Evolutionary conservation across 1,140 invertebrate species (phyloP).

Genomic region (Amphibalanus amphitrite): DNA sequence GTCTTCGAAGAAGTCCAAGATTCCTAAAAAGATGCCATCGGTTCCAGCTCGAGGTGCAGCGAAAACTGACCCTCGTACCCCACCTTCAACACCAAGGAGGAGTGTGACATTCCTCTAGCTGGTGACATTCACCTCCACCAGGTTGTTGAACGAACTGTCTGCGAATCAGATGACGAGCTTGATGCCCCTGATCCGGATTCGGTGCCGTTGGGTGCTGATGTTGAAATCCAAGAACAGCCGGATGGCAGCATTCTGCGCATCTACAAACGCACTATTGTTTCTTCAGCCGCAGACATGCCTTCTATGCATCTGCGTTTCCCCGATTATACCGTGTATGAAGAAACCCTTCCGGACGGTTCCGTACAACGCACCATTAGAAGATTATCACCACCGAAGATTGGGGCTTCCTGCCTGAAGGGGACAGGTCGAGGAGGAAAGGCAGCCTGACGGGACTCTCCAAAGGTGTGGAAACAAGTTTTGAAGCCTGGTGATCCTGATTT

Average conservation of each 20-base stretch:
- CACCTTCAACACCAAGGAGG: not conserved
- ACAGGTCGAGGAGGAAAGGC: not conserved
- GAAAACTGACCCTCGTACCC: not conserved
- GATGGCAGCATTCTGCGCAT: not conserved
- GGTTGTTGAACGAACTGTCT: constrained; percentile 15
- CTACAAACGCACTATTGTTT: not conserved
- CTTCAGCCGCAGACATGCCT: not conserved
- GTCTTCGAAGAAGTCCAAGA: not conserved
- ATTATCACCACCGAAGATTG: not conserved
- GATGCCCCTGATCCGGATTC: constrained; percentile 9
- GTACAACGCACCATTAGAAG: not conserved
- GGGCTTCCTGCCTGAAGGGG: not conserved
- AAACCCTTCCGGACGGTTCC: not conserved
- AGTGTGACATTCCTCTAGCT: not conserved
- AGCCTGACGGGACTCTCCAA: not conserved
- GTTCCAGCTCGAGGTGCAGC: not conserved
- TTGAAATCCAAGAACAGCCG: not conserved
- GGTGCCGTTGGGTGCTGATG: not conserved
- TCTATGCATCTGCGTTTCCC: not conserved
- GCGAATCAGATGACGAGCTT: constrained; percentile 11
- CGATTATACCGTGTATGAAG: not conserved
- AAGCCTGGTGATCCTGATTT: not conserved
- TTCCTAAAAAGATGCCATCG: not conserved
- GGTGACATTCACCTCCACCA: constrained; percentile 9
- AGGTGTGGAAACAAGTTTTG: not conserved